Conservation (phyloP, 2,113 vertebrate genomes). For the Equus quagga region DNA sequence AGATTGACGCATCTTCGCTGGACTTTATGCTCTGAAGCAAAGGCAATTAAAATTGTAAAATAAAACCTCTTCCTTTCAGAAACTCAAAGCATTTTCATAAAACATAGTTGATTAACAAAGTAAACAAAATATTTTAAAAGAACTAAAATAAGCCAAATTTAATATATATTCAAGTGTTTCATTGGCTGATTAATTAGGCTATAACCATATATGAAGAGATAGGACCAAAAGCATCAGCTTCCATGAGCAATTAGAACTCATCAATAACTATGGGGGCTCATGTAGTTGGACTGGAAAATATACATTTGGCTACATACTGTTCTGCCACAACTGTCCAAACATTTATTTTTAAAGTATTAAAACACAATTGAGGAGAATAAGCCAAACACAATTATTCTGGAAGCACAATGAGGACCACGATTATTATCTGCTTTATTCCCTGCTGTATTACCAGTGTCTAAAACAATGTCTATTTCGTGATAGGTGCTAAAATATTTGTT, state of each 20-base stretch:
- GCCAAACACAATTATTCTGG: slow-evolving; percentile 32
- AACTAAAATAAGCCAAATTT: not conserved
- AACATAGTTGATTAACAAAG: not conserved
- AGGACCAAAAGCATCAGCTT: not conserved
- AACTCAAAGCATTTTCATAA: slow-evolving; percentile 7
- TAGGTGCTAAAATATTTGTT: not conserved
- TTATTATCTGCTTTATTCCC: not conserved
- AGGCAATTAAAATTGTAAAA: not conserved
- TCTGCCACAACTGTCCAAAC: not conserved
- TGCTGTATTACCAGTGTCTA: not conserved
- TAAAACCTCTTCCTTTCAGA: slow-evolving; percentile 24
- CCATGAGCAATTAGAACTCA: not conserved
- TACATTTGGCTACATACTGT: not conserved
- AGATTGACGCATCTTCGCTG: not conserved
- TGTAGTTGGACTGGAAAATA: not conserved
- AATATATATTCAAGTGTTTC: not conserved
- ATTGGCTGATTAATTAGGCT: not conserved
- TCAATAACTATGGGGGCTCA: not conserved
- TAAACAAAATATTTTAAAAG: slow-evolving; percentile 44
- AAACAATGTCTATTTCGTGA: not conserved
- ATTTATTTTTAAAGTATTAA: slow-evolving; percentile 33
- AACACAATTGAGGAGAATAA: not conserved
- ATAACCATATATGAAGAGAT: not conserved
- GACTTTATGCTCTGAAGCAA: not conserved
- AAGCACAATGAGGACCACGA: not conserved